A percentile compares a stretch with the other conserved stretches of the same genome.
Conservation (phyloP, 2,113 vertebrate species). For the Planiliza haematocheilus region DNA sequence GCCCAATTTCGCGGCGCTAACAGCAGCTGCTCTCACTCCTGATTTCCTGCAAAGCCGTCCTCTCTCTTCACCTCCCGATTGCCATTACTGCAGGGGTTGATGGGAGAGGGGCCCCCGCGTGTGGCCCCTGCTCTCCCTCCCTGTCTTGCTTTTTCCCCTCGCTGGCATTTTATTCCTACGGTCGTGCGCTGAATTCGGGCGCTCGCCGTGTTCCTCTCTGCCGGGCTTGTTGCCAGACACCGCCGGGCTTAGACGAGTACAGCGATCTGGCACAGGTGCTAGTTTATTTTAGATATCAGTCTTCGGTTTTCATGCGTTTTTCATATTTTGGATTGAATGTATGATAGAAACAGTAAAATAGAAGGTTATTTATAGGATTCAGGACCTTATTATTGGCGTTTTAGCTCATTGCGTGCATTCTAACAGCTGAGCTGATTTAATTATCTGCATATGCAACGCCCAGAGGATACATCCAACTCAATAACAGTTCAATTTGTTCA, state of each 20-base stretch:
- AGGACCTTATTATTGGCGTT: neutral
- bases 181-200: neutral
- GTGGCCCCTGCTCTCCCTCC: conserved; percentile 8
- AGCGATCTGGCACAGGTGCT: neutral
- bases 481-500: no score
- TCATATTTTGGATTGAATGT: neutral
- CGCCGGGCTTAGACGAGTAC: neutral
- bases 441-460: no score
- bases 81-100: conserved; percentile 30
- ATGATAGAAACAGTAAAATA: no score
- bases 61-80: conserved; percentile 25
- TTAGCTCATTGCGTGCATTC: no score
- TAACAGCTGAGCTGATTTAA: neutral
- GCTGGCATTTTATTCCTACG: conserved; percentile 17
- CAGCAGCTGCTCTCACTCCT: conserved; percentile 16
- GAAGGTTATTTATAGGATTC: neutral
- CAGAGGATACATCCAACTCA: no score
- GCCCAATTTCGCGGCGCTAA: conserved; percentile 31
- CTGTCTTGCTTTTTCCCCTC: neutral
- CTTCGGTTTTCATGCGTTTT: neutral
- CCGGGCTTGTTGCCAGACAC: neutral
- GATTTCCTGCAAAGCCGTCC: conserved; percentile 27
- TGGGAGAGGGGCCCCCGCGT: conserved; percentile 1
- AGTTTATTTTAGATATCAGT: neutral
- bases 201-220: neutral